Evolutionary conservation across 2,113 vertebrate genomes (phyloP).

Genomic region (Gracilinanus agilis): DNA sequence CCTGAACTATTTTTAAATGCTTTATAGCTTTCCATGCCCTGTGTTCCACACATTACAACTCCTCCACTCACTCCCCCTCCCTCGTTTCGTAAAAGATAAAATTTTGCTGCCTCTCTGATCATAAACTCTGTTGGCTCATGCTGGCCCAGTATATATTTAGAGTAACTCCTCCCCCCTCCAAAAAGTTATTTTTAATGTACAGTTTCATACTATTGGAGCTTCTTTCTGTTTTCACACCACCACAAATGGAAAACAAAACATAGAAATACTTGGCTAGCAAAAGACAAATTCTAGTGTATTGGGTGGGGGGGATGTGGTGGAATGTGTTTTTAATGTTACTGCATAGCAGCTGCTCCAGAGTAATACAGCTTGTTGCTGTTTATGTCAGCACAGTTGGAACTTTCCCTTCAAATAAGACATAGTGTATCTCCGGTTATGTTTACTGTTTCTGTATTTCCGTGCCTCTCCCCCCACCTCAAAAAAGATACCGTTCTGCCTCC

Average conservation of each 20-base stretch:
- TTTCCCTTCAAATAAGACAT: background rate
- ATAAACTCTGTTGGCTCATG: background rate
- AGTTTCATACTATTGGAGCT: background rate
- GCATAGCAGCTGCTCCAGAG: background rate
- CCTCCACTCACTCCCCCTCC: background rate
- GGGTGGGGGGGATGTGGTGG: background rate
- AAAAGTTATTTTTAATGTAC: background rate
- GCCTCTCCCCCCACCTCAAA: background rate
- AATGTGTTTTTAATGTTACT: constrained; percentile 10
- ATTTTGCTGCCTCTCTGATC: background rate
- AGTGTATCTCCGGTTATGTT: background rate
- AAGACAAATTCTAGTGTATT: background rate
- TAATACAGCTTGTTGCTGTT: background rate
- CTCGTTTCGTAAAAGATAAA: background rate
- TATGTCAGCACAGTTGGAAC: background rate
- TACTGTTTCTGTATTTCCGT: background rate
- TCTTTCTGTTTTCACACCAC: constrained; percentile 8
- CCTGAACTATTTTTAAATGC: background rate
- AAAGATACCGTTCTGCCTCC: background rate
- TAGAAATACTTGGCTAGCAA: background rate
- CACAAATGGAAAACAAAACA: constrained; percentile 6
- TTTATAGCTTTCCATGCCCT: constrained; percentile 3
- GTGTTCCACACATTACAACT: background rate
- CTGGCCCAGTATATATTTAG: background rate
- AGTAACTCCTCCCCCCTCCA: background rate